Evolutionary conservation across 2,113 vertebrate species (phyloP), one percentile per base, ranked within the genome.

Genomic region (Sakesphorus luctuosus): DNA sequence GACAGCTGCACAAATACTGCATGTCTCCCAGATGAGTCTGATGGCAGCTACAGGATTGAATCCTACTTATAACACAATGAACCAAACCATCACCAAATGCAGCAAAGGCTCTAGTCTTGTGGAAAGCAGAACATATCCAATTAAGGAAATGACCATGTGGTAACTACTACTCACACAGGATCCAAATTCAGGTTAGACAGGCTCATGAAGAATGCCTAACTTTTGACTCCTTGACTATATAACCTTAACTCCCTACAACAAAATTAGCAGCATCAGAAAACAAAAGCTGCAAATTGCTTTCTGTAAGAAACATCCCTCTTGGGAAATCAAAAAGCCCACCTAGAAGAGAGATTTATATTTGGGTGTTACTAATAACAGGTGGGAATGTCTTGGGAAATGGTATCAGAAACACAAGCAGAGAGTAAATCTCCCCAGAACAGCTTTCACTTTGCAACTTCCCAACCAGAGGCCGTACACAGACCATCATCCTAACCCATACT

Each of bases 101-200:
- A 77, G 21, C 24, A 49, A 50, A 84, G 38, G 40, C 43, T 40
- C 36, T 17, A 13, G 11, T 68, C 75, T 31, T 73, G 28, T 7
- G 33, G 21, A 78, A 71, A 87, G 38, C 14, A 78, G 38, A 84
- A 75, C 7, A 38, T 52, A 75, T 5, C 18, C 44, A 58, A 43
- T 26, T 8, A 67, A 62, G 16, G 20, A 69, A 71, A 82, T 18
- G 18, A 79, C 29, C 31, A 61, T 0, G 0, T 67, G 33, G 6
- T 18, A 78, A 36, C 7, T 20, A 44, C 47, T 44, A 18, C 20
- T 84, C 52, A 65, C 33, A 81, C 1, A n/a, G 25, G n/a, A 94
- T 50, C 29, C 69, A 91, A 84, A 87, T 38, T 67, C 38, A 84
- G 25, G 40, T 11, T 44, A 26, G 31, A 58, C 11, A 58, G 43